Evolutionary conservation across 2,888 invertebrate genomes (phyloP), one percentile per base, ranked within the genome.

Genomic region (Phytoseiulus persimilis): DNA sequence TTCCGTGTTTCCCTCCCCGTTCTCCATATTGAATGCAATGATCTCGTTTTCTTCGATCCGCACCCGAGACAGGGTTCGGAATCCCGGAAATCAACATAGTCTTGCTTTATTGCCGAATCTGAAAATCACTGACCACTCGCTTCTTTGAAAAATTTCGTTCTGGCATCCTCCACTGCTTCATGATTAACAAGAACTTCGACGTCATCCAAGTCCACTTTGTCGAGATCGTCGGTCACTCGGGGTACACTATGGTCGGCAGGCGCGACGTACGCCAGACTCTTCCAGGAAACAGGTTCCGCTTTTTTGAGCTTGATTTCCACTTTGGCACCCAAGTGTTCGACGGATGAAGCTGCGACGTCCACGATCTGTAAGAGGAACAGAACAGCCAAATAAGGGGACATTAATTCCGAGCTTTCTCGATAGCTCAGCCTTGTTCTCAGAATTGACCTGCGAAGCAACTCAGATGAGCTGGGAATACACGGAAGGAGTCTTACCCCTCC

Each of bases 251-350:
- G 11, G 28, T n/a, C 87, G 11, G 87, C 32, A 3, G 87, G 87
- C 23, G 31, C 87, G 87, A 39, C 18, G 39, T n/a, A 87, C 1
- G 95, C 95, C 39, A 98, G 93, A 91, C 95, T 95, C 18, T 94
- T 92, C 98, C 98, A 98, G 31, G 95, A 94, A 0, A 96, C 95
- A 0, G 95, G 94, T 92, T 96, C 97, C 0, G 95, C 95, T 93
- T 99, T 99, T 91, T 95, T 95, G 92, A 99, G 93, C 92, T 95
- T 96, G 33, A 99, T 95, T 93, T 99, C 98, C 46, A 98, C 95
- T 94, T 99, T 99, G 28, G 96, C 95, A 28, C 95, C 95, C 91
- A 95, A 94, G 95, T 98, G 96, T 83, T 95, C 95, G 0, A 95
- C 96, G 91, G 93, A 94, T 92, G 96, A 95, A 90, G 94, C 94